Evolutionary conservation across 2,888 invertebrate genomes (phyloP), one percentile per base, ranked within the genome.

Genomic region (Philonicus albiceps): DNA sequence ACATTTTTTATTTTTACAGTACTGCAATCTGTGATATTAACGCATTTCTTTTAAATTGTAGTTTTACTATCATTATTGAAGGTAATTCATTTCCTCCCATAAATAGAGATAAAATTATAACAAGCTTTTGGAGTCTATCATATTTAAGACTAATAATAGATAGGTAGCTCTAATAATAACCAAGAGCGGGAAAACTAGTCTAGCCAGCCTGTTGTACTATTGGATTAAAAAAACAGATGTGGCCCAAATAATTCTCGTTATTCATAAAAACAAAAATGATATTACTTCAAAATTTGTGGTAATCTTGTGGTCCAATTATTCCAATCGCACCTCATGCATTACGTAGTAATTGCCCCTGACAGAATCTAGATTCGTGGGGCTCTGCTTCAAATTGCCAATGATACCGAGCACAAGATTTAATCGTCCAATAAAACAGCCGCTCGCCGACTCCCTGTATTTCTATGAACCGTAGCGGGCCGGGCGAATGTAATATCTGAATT

Each of bases 401-500:
- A 43, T 27, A 78, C 78, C 78, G 78, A 19, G 40, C 78, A 5
- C 78, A 16, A 43, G 78, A 78, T 43, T 78, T 43, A 43, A 78
- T 78, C 78, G 37, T 27, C 78, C 78, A 78, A 78, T 78, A 78
- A 78, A 78, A 78, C 40, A 22, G 78, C 43, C 37, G 37, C 40
- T n/a, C n/a, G 22, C 43, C 37, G 40, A 31, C 78, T 78, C 78
- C 78, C 78, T 43, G 78, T 43, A 16, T 78, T 78, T 31, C 3
- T 19, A 0, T 19, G 13, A 31, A 1, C 34, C 7, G 74, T 1
- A 74, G 74, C 74, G 74, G 74, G 74, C 16, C 4, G 74, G 74
- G 34, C 74, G 27, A 73, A 1, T 73, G 72, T 16, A 73, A 53
- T 3, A 19, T 74, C 31, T 43, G 78, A 78, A 43, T 78, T 78